phyloP scores from a whole-genome alignment of 2,888 invertebrate species.

The Xestia rhomboidea region DNA sequence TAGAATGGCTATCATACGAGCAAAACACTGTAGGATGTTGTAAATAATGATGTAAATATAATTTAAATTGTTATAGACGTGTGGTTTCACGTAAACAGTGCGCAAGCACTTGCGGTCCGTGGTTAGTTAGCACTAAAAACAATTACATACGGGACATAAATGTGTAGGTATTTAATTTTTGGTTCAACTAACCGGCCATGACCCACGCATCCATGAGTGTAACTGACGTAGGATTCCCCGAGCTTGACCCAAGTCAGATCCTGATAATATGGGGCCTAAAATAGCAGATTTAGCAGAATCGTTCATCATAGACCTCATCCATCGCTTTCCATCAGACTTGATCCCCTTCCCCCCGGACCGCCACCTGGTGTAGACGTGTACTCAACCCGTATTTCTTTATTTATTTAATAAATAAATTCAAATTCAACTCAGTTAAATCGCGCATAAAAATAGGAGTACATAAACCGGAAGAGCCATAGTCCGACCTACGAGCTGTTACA shows the following conservation, averaged over 20 bases:
- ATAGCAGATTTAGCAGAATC: background rate
- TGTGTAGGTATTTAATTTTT: background rate
- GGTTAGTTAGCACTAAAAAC: constrained; percentile 10
- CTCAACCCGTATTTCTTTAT: no score
- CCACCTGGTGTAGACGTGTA: no score
- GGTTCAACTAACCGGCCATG: background rate
- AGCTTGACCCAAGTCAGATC: background rate
- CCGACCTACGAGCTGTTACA: no score
- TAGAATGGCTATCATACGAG: background rate
- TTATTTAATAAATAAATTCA: no score
- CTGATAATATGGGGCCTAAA: background rate
- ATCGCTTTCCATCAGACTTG: no score
- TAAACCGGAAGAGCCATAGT: no score
- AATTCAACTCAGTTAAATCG: no score
- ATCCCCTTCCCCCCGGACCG: no score
- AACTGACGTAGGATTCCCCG: background rate
- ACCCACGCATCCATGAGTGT: background rate
- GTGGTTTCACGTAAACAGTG: background rate
- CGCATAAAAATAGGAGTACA: no score
- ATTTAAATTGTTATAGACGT: background rate
- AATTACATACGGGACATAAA: background rate
- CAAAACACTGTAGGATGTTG: constrained; percentile 1
- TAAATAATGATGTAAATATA: constrained; percentile 6
- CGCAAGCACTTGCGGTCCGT: background rate
- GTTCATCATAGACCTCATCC: no score